Conservation (phyloP, 2,888 invertebrate species). For the Cephus pulcher region DNA sequence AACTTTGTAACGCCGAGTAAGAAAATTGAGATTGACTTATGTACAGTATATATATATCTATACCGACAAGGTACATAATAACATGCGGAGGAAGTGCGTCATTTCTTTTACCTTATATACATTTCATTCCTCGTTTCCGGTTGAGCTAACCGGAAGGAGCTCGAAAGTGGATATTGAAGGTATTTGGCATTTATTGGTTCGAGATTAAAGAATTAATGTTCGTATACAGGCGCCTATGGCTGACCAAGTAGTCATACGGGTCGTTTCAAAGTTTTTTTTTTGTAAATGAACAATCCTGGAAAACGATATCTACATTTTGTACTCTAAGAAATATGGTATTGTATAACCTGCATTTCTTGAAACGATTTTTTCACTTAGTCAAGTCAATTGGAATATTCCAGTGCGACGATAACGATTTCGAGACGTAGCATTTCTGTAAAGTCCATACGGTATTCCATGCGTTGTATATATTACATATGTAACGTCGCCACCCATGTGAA, state of each 20-base stretch:
- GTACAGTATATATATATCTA: neutral
- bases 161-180: conserved; percentile 2
- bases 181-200: neutral
- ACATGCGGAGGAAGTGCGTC: conserved; percentile 44
- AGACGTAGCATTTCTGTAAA: neutral
- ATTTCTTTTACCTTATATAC: conserved; percentile 37
- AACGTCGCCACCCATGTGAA: neutral
- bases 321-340: neutral
- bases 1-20: neutral
- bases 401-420: neutral
- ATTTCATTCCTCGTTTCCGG: conserved; percentile 33
- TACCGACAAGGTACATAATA: conserved; percentile 20
- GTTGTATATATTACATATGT: neutral
- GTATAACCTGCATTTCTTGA: neutral
- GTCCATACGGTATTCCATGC: neutral
- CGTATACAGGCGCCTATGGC: neutral
- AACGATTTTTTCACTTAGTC: neutral
- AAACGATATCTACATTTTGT: neutral
- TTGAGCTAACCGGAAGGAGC: conserved; percentile 3
- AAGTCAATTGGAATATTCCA: neutral
- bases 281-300: neutral
- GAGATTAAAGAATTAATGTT: neutral
- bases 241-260: neutral
- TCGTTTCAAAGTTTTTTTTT: too few relatives aligned
- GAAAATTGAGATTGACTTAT: neutral